Conservation (phyloP, 2,888 invertebrate genomes). For the Xanthostigma xanthostigma region DNA sequence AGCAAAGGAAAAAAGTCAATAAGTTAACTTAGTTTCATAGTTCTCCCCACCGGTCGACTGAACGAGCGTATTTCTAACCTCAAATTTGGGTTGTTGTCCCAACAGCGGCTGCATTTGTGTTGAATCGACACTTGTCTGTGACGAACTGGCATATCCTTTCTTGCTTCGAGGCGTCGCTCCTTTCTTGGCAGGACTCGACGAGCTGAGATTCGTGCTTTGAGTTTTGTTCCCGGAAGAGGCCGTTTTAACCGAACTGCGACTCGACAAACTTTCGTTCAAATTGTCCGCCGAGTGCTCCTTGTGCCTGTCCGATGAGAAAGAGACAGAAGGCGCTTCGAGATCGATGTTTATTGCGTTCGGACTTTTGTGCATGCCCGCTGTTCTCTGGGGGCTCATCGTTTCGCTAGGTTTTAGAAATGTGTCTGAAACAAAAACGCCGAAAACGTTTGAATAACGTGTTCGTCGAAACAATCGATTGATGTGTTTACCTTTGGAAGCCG, state of each 20-base stretch:
- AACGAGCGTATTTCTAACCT: conserved; percentile 3
- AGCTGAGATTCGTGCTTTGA: conserved; percentile 29
- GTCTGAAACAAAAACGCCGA: conserved; percentile 14
- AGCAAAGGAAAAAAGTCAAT: not conserved
- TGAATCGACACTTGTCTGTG: not conserved
- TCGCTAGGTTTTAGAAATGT: conserved; percentile 23
- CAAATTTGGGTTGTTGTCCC: conserved; percentile 1
- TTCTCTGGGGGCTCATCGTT: conserved; percentile 8
- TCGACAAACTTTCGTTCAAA: conserved; percentile 27
- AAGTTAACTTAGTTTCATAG: conserved; percentile 21
- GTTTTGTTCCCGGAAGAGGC: conserved; percentile 26
- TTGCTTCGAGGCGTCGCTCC: not conserved
- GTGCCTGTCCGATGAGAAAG: conserved; percentile 14
- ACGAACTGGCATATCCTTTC: not conserved
- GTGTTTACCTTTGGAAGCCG: not conserved
- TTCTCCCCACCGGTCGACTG: conserved; percentile 18
- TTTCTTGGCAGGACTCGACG: conserved; percentile 8
- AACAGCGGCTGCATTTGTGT: not conserved
- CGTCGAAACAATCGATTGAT: not conserved
- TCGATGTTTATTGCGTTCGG: conserved; percentile 2
- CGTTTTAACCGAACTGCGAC: conserved; percentile 11
- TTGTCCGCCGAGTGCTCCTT: conserved; percentile 18
- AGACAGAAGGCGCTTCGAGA: conserved; percentile 6
- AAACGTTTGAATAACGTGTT: not conserved
- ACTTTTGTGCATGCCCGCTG: conserved; percentile 17